Base-by-base conservation (phyloP, 2,113 vertebrate species). In the Rhea pennata region DNA sequence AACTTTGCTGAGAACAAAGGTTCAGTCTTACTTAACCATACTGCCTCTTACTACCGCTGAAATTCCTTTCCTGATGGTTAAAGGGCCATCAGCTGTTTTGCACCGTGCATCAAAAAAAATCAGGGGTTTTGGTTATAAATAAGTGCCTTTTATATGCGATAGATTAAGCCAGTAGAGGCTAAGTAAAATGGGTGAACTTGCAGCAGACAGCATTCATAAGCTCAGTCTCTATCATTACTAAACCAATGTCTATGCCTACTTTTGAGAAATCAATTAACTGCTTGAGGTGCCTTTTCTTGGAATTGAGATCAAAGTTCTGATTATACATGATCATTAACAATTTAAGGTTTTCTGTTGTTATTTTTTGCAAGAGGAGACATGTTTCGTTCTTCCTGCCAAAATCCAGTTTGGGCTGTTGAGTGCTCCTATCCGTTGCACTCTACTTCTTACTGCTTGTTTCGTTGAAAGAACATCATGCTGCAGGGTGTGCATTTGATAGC, bases 261-360 rank as follows among this genome's bases (percentile, higher is more conserved):
- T 72, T 86, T 84, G 82, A 62, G 54, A 61, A 84, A 88, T 31
- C 48, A 87, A 0, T 46, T 90, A 36, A 69, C 9, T 23, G 17
- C 51, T 93, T 84, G 33, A 91, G 9, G 73, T 91, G 27, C 48
- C 83, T 84, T 72, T 65, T 69, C 80, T 65, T 87, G 73, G 80
- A 86, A 75, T 48, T 26, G 56, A 75, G 80, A 93, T 95, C 61
- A 96, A 93, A 84, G 48, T 69, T 72, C 44, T 88, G 72, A 84
- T 86, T 88, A 71, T 33, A 65, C 9, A 81, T n/a, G 58, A 62
- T 46, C 58, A 93, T 91, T 90, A 92, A 87, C 23, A 82, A 76
- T 80, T 82, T 87, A 54, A 73, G 36, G 42, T 8, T 3, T 39
- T 10, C 12, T 33, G 17, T 23, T 31, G n/a, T 67, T 48, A 10